Evolutionary conservation across 2,113 vertebrate genomes (phyloP).

Genomic region (Chrysochloris asiatica): DNA sequence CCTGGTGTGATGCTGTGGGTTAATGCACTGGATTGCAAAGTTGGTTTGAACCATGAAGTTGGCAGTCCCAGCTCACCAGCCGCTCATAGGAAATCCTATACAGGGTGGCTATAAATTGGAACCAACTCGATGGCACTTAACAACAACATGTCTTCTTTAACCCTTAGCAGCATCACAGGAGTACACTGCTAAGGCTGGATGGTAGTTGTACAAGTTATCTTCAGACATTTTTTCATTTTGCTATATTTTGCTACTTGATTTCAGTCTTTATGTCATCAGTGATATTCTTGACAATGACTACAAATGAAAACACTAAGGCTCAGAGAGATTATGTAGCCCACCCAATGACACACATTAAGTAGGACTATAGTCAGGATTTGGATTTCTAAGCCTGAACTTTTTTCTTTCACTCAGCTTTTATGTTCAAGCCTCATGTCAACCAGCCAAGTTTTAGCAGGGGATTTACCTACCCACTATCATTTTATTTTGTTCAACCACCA

Average conservation of each 20-base stretch:
- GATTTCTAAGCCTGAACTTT: neutral
- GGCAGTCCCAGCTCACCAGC: too few species aligned
- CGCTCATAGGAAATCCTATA: too few species aligned
- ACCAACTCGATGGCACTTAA: too few species aligned
- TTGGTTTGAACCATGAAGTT: too few species aligned
- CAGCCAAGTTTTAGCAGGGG: neutral
- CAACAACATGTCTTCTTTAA: neutral
- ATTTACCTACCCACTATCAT: slow-evolving; percentile 31
- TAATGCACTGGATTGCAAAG: too few species aligned
- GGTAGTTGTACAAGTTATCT: neutral
- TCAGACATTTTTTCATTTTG: neutral
- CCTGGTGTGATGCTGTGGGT: too few species aligned
- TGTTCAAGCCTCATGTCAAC: slow-evolving; percentile 14
- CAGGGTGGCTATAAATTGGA: too few species aligned
- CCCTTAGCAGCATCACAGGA: neutral
- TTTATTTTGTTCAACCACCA: neutral
- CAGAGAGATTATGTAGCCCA: neutral
- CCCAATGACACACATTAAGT: neutral
- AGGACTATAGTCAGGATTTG: neutral
- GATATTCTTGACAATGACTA: neutral
- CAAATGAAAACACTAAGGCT: neutral
- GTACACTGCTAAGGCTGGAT: neutral
- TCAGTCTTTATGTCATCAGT: neutral
- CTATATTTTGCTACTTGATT: neutral
- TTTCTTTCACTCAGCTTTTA: neutral